Evolutionary conservation across 2,888 invertebrate genomes (phyloP).

Genomic region (Druceiella hillmani): DNA sequence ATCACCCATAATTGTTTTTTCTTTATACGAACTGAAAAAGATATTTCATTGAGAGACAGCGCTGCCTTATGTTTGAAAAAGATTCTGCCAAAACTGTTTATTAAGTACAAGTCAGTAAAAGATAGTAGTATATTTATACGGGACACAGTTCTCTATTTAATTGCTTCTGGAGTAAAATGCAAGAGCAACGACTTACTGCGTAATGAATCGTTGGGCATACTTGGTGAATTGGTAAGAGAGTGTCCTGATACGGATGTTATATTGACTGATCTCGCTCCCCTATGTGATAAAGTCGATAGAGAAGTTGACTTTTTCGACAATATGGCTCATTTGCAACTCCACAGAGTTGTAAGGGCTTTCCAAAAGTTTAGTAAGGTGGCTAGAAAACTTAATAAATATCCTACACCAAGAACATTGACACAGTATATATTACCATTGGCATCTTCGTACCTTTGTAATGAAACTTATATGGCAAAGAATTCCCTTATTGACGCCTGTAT

Average conservation of each 20-base stretch:
- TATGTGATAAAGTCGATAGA: slow-evolving; percentile 64
- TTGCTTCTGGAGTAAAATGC: slow-evolving; percentile 67
- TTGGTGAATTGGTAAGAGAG: slow-evolving; percentile 72
- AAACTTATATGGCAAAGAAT: slow-evolving; percentile 70
- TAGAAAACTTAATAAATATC: slow-evolving; percentile 54
- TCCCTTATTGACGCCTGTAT: slow-evolving; percentile 80
- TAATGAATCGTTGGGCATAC: slow-evolving; percentile 71
- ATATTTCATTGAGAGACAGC: slow-evolving; percentile 76
- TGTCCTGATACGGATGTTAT: slow-evolving; percentile 66
- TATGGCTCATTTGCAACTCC: slow-evolving; percentile 80
- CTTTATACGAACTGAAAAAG: slow-evolving; percentile 71
- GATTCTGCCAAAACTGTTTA: slow-evolving; percentile 60
- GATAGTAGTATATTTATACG: slow-evolving; percentile 66
- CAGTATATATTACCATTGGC: slow-evolving; percentile 84
- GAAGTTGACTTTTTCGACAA: slow-evolving; percentile 96
- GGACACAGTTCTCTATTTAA: slow-evolving; percentile 65
- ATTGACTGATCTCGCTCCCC: slow-evolving; percentile 61
- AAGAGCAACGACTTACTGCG: slow-evolving; percentile 65
- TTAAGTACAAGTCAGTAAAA: slow-evolving; percentile 45
- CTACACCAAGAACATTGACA: slow-evolving; percentile 66
- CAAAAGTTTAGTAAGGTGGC: slow-evolving; percentile 65
- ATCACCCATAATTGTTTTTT: slow-evolving; percentile 80
- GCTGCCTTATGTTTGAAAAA: slow-evolving; percentile 68
- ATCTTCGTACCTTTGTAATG: slow-evolving; percentile 72
- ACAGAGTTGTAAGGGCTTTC: slow-evolving; percentile 79